A percentile compares a stretch with the other conserved stretches of the same genome.
These are phyloP conservation scores for Lordiphosa andalusiaca DNA, from an alignment of 2,888 invertebrate species.

Conservation along the genomic window DNA sequence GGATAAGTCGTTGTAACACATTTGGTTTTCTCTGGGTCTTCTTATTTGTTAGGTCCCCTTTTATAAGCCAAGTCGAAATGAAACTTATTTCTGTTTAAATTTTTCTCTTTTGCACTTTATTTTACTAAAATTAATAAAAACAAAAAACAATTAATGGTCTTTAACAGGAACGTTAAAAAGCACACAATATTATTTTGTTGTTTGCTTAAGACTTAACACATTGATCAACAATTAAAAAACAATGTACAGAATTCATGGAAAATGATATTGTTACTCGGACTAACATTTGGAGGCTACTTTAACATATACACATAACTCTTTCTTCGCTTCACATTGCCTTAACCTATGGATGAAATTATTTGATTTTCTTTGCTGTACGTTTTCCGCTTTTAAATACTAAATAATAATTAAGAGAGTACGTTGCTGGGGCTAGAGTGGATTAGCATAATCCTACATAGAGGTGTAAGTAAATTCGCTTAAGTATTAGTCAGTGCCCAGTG, in stretches of 20 bases:
- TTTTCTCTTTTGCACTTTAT: conserved; percentile 59
- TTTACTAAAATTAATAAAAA: conserved; percentile 63
- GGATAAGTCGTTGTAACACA: too few species aligned
- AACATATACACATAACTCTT: conserved; percentile 16
- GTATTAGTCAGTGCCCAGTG: conserved; percentile 43
- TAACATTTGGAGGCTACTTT: conserved; percentile 43
- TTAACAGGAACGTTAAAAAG: conserved; percentile 46
- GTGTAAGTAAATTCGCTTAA: conserved; percentile 61
- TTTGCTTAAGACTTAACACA: conserved; percentile 39
- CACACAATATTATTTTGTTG: conserved; percentile 20
- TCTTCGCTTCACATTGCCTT: conserved; percentile 27
- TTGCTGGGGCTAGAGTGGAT: conserved; percentile 35
- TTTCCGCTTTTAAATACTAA: conserved; percentile 62
- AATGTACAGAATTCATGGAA: conserved; percentile 34
- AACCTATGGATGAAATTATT: neutral
- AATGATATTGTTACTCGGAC: conserved; percentile 20
- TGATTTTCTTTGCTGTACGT: conserved; percentile 1
- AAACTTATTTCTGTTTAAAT: conserved; percentile 5
- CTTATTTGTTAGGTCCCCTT: too few species aligned
- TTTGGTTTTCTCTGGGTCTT: too few species aligned
- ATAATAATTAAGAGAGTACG: conserved; percentile 71
- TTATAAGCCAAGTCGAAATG: too few species aligned
- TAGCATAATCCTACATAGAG: conserved; percentile 19
- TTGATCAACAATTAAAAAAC: conserved; percentile 66
- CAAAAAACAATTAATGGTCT: conserved; percentile 46